Conservation (phyloP, 2,797 vertebrate species). For the Adrianichthys oophorus region DNA sequence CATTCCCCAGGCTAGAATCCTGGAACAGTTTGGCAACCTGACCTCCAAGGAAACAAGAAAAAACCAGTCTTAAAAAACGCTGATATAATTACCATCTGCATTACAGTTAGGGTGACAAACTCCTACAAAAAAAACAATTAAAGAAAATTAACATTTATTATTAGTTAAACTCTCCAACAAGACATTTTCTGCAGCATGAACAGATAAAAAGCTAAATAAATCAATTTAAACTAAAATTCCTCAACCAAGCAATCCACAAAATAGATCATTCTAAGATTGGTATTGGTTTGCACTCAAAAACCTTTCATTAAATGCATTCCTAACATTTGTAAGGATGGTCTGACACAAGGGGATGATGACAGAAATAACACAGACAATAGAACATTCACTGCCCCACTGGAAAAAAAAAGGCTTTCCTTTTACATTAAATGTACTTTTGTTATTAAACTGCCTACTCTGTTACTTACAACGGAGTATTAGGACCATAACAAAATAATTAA, state of each 20-base stretch:
- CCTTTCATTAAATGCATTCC: constrained; percentile 72
- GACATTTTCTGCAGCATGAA: too few relatives aligned
- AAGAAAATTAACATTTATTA: too few relatives aligned
- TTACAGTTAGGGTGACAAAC: constrained; percentile 9
- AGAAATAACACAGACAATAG: constrained; percentile 40
- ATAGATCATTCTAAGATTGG: constrained; percentile 3
- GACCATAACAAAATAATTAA: too few relatives aligned
- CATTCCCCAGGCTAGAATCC: constrained; percentile 99
- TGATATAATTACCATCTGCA: constrained; percentile 22
- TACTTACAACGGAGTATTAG: too few relatives aligned
- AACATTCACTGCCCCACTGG: constrained; percentile 23
- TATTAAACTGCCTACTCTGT: too few relatives aligned
- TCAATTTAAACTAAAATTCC: neutral
- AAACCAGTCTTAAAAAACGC: constrained; percentile 95
- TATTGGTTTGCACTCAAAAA: constrained; percentile 45
- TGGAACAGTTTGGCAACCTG: constrained; percentile 99
- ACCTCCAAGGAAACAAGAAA: constrained; percentile 99
- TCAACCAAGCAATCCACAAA: neutral
- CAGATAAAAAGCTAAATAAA: too few relatives aligned
- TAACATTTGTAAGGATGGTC: constrained; percentile 28
- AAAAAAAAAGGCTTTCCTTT: constrained; percentile 22
- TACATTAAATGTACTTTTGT: constrained; percentile 3
- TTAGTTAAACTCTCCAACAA: neutral
- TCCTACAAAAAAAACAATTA: neutral
- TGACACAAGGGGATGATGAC: constrained; percentile 46